phyloP scores from a whole-genome alignment of 2,888 invertebrate genomes.

The Drosophila austrosaltans region DNA sequence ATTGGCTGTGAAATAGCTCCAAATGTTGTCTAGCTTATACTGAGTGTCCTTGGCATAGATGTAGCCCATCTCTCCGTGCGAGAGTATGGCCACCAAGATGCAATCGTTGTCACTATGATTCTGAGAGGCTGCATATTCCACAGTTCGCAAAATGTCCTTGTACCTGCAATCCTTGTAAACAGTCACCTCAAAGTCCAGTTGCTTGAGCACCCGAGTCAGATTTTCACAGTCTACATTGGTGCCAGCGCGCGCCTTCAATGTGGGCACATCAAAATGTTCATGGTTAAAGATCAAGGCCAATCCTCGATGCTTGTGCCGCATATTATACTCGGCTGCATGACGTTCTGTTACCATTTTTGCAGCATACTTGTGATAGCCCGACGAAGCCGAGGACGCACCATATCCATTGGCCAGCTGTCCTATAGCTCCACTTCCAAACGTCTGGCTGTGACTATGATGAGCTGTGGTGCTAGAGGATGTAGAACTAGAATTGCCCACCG shows the following conservation, averaged over 20 bases:
- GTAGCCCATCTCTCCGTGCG: slow-evolving; percentile 95
- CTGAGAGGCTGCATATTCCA: slow-evolving; percentile 88
- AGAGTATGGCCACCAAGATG: slow-evolving; percentile 91
- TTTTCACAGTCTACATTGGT: slow-evolving; percentile 94
- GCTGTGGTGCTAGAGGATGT: slow-evolving; percentile 32
- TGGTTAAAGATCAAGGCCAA: slow-evolving; percentile 95
- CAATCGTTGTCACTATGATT: slow-evolving; percentile 94
- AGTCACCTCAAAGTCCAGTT: slow-evolving; percentile 89
- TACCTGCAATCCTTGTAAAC: slow-evolving; percentile 89
- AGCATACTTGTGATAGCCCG: slow-evolving; percentile 67
- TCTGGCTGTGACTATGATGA: slow-evolving; percentile 36
- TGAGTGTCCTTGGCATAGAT: slow-evolving; percentile 93
- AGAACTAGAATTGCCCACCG: slow-evolving; percentile 44
- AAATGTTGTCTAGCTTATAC: slow-evolving; percentile 91
- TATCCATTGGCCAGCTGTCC: slow-evolving; percentile 77
- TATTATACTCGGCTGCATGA: slow-evolving; percentile 91
- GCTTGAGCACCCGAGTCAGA: slow-evolving; percentile 87
- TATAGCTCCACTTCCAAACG: slow-evolving; percentile 70
- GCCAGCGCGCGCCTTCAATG: slow-evolving; percentile 90
- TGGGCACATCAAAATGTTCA: slow-evolving; percentile 90
- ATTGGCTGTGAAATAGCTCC: slow-evolving; percentile 91
- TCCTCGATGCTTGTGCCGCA: slow-evolving; percentile 92
- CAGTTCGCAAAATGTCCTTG: slow-evolving; percentile 87
- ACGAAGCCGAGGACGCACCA: slow-evolving; percentile 77
- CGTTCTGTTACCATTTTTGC: slow-evolving; percentile 87